Evolutionary conservation across 2,888 invertebrate species (phyloP), one percentile per base, ranked within the genome.

Genomic region (Patella pellucida): DNA sequence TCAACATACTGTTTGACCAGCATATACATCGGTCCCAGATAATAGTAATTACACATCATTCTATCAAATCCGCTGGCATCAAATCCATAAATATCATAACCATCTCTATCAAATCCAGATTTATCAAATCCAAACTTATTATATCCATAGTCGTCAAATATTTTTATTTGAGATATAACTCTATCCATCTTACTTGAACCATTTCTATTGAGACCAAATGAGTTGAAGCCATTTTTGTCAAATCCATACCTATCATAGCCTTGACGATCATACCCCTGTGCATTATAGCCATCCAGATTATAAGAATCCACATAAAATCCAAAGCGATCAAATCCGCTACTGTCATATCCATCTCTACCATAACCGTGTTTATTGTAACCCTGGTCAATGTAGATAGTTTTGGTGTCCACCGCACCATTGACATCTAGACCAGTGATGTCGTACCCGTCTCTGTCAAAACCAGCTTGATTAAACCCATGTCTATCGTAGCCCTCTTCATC

Each of bases 191-290:
- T 51, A 27, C 76, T 69, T 9, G 83, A 81, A 31, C 84, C 84
- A 77, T 86, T 86, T 68, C 81, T 83, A 73, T 85, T 82, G 69
- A 85, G 84, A 54, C 88, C 88, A 79, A 81, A 85, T 12, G 86
- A 83, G 54, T 86, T 88, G 27, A 83, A 80, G n/a, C 87, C 88
- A 72, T 83, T 82, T 56, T 80, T 82, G 69, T 89, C 84, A 83
- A 87, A 89, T 16, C 90, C 90, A 80, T 88, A 87, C 27, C 89
- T 82, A 77, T 90, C 85, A 76, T 85, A 90, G 1, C 90, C 90
- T 16, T 80, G 83, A 70, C 83, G 78, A 69, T 90, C 89, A 81
- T 83, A 89, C 0, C 90, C 90, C 16, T 78, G 67, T 15, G 81
- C 76, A 81, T 89, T 86, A 80, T 88, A 89, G 0, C 89, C 89